phyloP scores from a whole-genome alignment of 2,113 vertebrate genomes.

The Pseudorasbora parva region DNA sequence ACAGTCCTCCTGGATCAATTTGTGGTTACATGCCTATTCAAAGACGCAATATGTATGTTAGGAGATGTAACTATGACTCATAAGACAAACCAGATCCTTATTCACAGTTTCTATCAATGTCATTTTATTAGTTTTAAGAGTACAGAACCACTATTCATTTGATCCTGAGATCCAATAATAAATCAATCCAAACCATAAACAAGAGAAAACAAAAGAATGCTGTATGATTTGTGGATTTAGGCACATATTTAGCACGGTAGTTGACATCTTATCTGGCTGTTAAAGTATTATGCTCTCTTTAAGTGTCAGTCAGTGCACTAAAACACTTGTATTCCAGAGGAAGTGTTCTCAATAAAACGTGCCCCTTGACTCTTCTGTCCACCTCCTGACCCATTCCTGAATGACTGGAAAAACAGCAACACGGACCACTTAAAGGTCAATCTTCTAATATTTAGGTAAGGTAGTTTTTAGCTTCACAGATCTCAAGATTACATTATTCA shows the following conservation, averaged over 20 bases:
- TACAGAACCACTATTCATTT: not conserved
- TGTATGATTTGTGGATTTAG: constrained; percentile 15
- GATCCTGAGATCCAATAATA: not conserved
- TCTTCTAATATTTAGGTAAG: not conserved
- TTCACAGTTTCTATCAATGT: not conserved
- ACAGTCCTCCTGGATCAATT: not conserved
- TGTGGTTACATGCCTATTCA: not conserved
- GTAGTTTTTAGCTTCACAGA: not conserved
- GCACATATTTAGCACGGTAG: not conserved
- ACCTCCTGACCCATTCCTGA: constrained; percentile 28
- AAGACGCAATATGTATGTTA: not conserved
- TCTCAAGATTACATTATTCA: not conserved
- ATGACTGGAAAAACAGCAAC: not conserved
- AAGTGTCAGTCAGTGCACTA: not conserved
- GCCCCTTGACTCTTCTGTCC: not conserved
- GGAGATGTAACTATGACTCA: not conserved
- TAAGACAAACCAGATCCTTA: not conserved
- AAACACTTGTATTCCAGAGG: constrained; percentile 3
- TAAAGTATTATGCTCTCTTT: constrained; percentile 36
- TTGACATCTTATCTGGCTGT: constrained; percentile 35
- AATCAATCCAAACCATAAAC: not conserved
- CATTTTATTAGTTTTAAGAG: not conserved
- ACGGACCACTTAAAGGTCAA: constrained; percentile 23
- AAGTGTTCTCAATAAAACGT: not conserved
- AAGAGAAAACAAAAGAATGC: not conserved